Base-by-base conservation (phyloP, 2,113 vertebrate genomes). In the Piprites chloris region DNA sequence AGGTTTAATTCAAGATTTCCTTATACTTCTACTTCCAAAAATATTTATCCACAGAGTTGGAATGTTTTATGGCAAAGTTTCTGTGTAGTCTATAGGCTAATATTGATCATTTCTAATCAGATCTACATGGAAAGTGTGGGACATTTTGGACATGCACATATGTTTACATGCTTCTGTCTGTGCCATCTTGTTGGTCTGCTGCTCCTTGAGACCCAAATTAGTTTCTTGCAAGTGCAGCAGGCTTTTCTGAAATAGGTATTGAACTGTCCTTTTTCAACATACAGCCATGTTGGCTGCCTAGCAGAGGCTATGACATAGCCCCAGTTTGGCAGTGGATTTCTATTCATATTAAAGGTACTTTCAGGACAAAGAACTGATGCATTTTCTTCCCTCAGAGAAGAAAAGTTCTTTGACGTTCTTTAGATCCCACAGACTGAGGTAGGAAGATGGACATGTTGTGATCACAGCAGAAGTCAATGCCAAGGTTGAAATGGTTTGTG, bases 221-320 rank as follows among this genome's bases (percentile, higher is more conserved):
- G 4, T 21, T 62, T 49, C 30, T 47, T 74, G 18, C 16, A 49
- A 74, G 41, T 44, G 2, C 15, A 62, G 4, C 1, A 76, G 8
- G 9, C 2, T 82, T 74, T 85, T 59, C 79, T 79, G 62, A 82
- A 88, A 66, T 4, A 53, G 4, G 3, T 55, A 12, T 20, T 47
- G 42, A 67, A 35, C 4, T 5, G 7, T 72, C 5, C 9, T 75
- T 59, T 58, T 53, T 28, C n/a, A 58, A 63, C 20, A n/a, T 4
- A 49, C 9, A 53, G 56, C 10, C 1, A n/a, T 35, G 42, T 4
- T 42, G 15, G 2, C 12, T 84, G 58, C 11, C 73, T 33, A 55
- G 23, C 22, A 68, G 44, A 76, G 30, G 11, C 46, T 14, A 2
- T 28, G 24, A 17, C 0, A 0, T 2, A 85, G 26, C 11, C 9